Conservation (phyloP, 1,140 invertebrate genomes). For the Drosophila nigromelanica region DNA sequence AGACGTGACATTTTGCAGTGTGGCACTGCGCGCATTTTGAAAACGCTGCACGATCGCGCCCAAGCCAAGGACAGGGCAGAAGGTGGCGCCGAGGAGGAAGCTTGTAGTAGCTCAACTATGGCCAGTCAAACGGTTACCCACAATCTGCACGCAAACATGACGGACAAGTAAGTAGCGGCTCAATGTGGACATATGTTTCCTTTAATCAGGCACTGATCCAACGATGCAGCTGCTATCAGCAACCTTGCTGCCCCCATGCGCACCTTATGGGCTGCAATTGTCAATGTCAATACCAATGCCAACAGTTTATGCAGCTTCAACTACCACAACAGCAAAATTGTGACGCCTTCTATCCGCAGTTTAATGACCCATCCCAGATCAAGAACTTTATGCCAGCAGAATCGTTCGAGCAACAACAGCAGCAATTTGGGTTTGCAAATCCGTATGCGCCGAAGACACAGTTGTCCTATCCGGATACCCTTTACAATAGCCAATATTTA, state of each 20-base stretch:
- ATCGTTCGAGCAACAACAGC: constrained; percentile 13
- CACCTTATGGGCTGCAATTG: constrained; percentile 11
- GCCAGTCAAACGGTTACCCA: not conserved
- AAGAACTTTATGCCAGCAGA: not conserved
- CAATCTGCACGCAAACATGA: constrained; percentile 84
- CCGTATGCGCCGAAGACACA: constrained; percentile 5
- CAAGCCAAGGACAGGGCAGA: constrained; percentile 81
- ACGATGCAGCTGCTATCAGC: constrained; percentile 27
- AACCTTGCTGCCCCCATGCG: constrained; percentile 5
- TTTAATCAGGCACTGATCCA: constrained; percentile 30
- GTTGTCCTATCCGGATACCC: not conserved
- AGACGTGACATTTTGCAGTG: constrained; percentile 91
- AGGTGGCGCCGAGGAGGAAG: constrained; percentile 15
- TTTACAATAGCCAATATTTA: constrained; percentile 1
- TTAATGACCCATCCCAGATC: not conserved
- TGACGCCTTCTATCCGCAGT: constrained; percentile 6
- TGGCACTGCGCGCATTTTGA: constrained; percentile 92
- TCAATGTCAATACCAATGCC: constrained; percentile 21
- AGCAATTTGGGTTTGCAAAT: constrained; percentile 2
- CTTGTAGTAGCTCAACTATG: not conserved
- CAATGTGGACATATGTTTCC: not conserved
- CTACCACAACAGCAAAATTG: not conserved
- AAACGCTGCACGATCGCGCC: constrained; percentile 89
- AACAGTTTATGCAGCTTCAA: constrained; percentile 28
- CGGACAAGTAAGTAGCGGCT: constrained; percentile 87